Percentiles rank a stretch among this genome's conserved stretches.
These are phyloP conservation scores for Nebria salina DNA, from an alignment of 2,888 invertebrate genomes.

Conservation along the genomic window DNA sequence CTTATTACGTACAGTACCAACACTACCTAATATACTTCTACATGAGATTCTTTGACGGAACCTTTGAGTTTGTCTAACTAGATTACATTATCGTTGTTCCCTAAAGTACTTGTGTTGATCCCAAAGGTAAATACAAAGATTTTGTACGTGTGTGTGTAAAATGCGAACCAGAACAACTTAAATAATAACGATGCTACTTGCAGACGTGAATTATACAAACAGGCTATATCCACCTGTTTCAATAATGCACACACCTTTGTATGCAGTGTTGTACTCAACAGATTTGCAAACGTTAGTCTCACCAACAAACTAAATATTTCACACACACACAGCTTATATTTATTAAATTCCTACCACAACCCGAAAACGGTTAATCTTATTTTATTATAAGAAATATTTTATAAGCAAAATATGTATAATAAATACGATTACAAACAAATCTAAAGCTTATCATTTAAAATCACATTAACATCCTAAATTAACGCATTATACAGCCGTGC, in stretches of 20 bases:
- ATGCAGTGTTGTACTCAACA: neutral
- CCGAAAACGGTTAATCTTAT: neutral
- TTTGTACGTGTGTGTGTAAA: neutral
- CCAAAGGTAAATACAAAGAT: slow-evolving; percentile 23
- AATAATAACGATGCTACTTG: slow-evolving; percentile 30
- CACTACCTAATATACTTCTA: too few relatives aligned
- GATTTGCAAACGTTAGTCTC: neutral
- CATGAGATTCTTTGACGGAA: too few relatives aligned
- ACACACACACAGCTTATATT: neutral
- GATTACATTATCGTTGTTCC: slow-evolving; percentile 6
- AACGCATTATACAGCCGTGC: neutral
- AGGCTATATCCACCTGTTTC: slow-evolving; percentile 2
- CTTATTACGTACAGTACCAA: too few relatives aligned
- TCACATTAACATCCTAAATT: neutral
- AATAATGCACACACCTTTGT: slow-evolving; percentile 15
- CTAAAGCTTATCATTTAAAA: neutral
- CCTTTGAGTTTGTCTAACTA: slow-evolving; percentile 13
- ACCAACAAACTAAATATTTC: neutral
- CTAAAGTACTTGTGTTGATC: slow-evolving; percentile 16
- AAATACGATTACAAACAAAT: neutral
- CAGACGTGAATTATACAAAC: slow-evolving; percentile 26
- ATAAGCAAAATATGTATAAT: too few relatives aligned
- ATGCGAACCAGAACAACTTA: slow-evolving; percentile 8
- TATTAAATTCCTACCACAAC: neutral
- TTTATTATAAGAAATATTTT: too few relatives aligned